Base-by-base conservation (phyloP, 2,888 invertebrate species). In the Heliconius aoede region DNA sequence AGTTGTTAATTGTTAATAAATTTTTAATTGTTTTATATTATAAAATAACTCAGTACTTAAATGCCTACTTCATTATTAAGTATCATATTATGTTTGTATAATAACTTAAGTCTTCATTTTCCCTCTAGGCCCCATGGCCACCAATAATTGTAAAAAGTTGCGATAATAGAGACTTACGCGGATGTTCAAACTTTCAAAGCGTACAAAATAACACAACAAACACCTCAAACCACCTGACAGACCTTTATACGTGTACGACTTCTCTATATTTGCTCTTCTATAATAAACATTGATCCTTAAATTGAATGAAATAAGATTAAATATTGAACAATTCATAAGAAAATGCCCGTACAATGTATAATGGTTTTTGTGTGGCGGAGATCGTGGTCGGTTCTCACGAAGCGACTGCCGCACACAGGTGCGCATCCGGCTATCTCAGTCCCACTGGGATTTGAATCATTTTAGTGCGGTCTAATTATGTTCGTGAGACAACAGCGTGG, bases 201-300 rank as follows among this genome's bases (percentile, higher is more conserved):
- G 87, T 89, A 92, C 91, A 91, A 92, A 92, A 93, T 92, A 92
- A 92, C 90, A 90, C 89, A 90, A 91, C 90, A 93, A 91, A 89
- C 88, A 89, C 86, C 85, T 85, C 87, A 84, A 86, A 85, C 83
- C 84, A 86, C 85, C 86, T 85, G 88, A 86, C 90, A 89, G 85
- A 86, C 87, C 72, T 75, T 69, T 71, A 51, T 74, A 78, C 78
- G 71, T 83, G 84, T 78, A 79, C 55, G 74, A 68, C 72, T 67
- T 72, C 65, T 55, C 55, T 26, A 51, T 13, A 32, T 11, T 55
- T 71, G 58, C 51, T 36, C 24, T 55, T 69, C 15, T 18, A n/a
- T 36, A 30, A 28, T 4, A 28, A 51, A 74, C 1, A 28, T 18
- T 55, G 26, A 11, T 40, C 65, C 73, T 80, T 82, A 83, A 72